A percentile compares a stretch with the other conserved stretches of the same genome.
Evolutionary conservation across 2,797 vertebrate species (phyloP).

Genomic region (Paedocypris micromegethes): DNA sequence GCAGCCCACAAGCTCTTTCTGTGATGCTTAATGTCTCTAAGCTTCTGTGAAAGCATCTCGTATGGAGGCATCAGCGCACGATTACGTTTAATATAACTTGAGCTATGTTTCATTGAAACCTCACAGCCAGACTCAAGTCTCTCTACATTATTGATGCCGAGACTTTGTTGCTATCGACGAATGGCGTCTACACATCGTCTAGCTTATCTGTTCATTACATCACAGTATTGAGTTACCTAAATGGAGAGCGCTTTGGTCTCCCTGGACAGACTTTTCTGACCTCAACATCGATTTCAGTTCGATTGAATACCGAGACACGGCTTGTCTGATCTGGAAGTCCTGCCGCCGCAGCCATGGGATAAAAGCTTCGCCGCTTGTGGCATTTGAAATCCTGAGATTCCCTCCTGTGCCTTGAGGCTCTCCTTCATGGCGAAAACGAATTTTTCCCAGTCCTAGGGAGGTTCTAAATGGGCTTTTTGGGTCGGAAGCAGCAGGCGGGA

Average conservation of each 20-base stretch:
- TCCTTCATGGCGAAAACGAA: constrained; percentile 24
- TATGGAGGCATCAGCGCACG: background rate
- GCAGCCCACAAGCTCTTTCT: constrained; percentile 8
- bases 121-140: constrained; percentile 35
- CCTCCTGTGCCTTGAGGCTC: constrained; percentile 18
- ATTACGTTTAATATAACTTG: constrained; percentile 38
- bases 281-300: constrained; percentile 40
- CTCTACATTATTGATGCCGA: constrained; percentile 56
- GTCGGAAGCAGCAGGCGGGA: constrained; percentile 5
- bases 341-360: constrained; percentile 9
- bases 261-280: constrained; percentile 29
- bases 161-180: constrained; percentile 46
- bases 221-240: constrained; percentile 11
- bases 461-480: constrained; percentile 13
- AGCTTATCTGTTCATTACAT: constrained; percentile 37
- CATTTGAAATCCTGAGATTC: constrained; percentile 46
- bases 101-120: constrained; percentile 21
- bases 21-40: constrained; percentile 3
- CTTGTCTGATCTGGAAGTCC: constrained; percentile 22
- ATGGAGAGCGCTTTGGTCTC: constrained; percentile 17
- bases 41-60: constrained; percentile 3
- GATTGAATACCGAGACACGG: constrained; percentile 47
- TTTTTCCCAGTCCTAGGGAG: constrained; percentile 39
- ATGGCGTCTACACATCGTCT: background rate
- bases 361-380: constrained; percentile 40